Percentiles rank a stretch among this genome's conserved stretches.
phyloP scores from a whole-genome alignment of 1,140 invertebrate species.

The Papilio aristodemus region DNA sequence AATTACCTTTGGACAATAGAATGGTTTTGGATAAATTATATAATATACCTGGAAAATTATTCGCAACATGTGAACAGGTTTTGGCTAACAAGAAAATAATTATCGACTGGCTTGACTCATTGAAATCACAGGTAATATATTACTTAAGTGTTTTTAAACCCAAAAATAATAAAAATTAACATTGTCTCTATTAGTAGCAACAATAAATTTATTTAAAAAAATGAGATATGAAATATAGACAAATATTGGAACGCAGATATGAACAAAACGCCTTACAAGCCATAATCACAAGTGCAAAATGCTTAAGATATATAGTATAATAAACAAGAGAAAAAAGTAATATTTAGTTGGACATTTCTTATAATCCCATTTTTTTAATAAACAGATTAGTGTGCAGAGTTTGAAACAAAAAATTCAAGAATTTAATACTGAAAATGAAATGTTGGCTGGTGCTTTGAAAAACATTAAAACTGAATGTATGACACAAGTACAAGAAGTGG shows the following conservation, averaged over 20 bases:
- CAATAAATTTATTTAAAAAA: constrained; percentile 6
- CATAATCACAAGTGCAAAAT: too few relatives aligned
- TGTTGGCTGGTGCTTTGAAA: constrained; percentile 51
- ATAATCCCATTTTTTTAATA: constrained; percentile 34
- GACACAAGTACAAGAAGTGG: constrained; percentile 52
- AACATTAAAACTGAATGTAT: constrained; percentile 55
- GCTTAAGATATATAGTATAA: too few relatives aligned
- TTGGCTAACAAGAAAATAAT: constrained; percentile 60
- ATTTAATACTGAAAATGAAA: constrained; percentile 65
- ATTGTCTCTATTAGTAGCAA: too few relatives aligned
- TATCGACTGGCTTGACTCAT: constrained; percentile 62
- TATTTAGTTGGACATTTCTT: neutral
- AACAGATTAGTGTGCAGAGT: constrained; percentile 50
- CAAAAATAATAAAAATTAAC: neutral
- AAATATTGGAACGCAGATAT: too few relatives aligned
- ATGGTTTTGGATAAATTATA: constrained; percentile 57
- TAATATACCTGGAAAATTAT: constrained; percentile 58
- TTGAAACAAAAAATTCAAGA: constrained; percentile 64
- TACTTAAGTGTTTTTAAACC: too few relatives aligned
- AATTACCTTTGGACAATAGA: constrained; percentile 17
- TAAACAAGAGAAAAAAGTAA: too few relatives aligned
- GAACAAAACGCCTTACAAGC: too few relatives aligned
- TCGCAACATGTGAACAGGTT: constrained; percentile 59
- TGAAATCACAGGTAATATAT: constrained; percentile 52
- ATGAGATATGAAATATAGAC: too few relatives aligned